Percentiles rank a stretch among this genome's conserved stretches.
phyloP scores from a whole-genome alignment of 2,797 vertebrate genomes.

The Cirrhinus molitorella region DNA sequence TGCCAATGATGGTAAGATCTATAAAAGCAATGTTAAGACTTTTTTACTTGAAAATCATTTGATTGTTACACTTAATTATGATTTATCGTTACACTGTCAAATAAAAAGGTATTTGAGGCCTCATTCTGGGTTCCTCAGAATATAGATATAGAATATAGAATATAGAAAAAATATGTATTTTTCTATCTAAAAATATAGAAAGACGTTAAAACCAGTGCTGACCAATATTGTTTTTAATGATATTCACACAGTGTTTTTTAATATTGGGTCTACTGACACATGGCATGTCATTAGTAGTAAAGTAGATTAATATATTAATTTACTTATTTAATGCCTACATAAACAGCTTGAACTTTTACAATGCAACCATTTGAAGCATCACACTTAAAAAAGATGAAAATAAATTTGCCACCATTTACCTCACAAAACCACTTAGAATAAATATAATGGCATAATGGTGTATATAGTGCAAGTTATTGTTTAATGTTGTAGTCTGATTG shows the following conservation, averaged over 20 bases:
- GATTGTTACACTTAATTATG: not conserved
- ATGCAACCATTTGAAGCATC: not conserved
- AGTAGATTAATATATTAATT: not conserved
- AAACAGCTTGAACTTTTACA: not conserved
- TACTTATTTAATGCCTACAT: not conserved
- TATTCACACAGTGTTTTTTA: not conserved
- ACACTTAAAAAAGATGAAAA: not conserved
- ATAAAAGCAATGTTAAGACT: not conserved
- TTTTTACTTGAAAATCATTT: not conserved
- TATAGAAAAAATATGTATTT: no score
- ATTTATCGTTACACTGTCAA: not conserved
- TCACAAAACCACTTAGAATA: not conserved
- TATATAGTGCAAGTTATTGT: not conserved
- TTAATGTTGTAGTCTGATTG: not conserved
- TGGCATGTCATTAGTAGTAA: not conserved
- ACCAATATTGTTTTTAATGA: not conserved
- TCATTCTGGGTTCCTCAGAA: not conserved
- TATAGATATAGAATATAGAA: no score
- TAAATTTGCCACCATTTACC: not conserved
- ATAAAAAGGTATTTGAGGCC: not conserved
- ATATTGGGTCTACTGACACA: not conserved
- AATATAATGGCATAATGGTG: not conserved
- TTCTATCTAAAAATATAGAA: no score
- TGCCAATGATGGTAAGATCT: constrained; percentile 95
- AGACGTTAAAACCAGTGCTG: not conserved